Conservation (phyloP, 2,888 invertebrate species). For the Strigamia transsilvanica region DNA sequence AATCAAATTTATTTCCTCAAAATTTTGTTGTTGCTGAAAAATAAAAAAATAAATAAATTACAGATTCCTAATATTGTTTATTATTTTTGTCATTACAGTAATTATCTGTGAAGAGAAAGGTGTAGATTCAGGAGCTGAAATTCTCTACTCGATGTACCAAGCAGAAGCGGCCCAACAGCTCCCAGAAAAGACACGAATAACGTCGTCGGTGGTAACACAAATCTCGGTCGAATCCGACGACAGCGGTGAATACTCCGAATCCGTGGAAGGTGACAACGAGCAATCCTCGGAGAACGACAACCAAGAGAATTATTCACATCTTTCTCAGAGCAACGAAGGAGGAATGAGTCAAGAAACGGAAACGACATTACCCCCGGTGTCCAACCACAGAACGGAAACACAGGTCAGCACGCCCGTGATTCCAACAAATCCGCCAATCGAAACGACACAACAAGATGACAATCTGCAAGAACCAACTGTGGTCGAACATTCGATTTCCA, state of each 20-base stretch:
- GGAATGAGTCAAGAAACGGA: background rate
- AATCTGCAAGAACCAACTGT: background rate
- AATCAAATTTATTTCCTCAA: too few relatives aligned
- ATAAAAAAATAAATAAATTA: too few relatives aligned
- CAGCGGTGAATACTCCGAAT: background rate
- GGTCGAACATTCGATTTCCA: background rate
- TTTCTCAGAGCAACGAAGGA: background rate
- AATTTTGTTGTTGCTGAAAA: too few relatives aligned
- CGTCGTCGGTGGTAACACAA: background rate
- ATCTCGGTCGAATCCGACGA: background rate
- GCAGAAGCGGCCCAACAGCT: conserved; percentile 24
- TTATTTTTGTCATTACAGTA: background rate
- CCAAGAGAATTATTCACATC: background rate
- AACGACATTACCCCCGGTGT: background rate
- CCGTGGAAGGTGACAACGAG: background rate
- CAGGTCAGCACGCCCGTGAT: background rate
- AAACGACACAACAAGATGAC: background rate
- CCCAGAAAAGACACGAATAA: background rate
- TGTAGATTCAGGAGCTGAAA: conserved; percentile 34
- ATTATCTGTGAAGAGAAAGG: background rate
- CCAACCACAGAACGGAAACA: background rate
- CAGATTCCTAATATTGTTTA: background rate
- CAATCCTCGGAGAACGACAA: background rate
- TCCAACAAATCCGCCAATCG: background rate
- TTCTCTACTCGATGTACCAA: conserved; percentile 18